Evolutionary conservation across 2,113 vertebrate genomes (phyloP), one percentile per base, ranked within the genome.

Genomic region (Mirza zaza): DNA sequence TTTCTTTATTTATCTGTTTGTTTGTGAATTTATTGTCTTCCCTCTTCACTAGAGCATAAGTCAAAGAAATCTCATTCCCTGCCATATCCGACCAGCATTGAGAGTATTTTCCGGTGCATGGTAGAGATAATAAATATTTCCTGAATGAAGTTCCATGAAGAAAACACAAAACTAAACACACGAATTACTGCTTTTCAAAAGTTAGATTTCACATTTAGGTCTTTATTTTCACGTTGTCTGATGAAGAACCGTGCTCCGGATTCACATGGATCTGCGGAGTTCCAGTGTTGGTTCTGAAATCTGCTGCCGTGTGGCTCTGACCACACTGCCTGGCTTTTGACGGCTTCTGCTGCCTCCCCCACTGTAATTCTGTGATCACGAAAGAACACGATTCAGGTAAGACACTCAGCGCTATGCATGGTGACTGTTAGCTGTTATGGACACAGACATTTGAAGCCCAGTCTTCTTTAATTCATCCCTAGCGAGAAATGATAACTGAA

Each of bases 401-500:
- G 15, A 45, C 23, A 7, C 45, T 76, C 6, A 8, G 23, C 9
- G 25, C 4, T 1, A 8, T 25, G 6, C 27, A 32, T 0, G 1
- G 6, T 32, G 21, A 39, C 34, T 20, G 5, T 50, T 50, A 14
- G 7, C 61, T 91, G 17, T 61, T 23, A 50, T 23, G 11, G 36
- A 75, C 48, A 42, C 71, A 81, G n/a, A 50, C 42, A 42, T 85
- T 75, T 50, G 73, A 65, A 59, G 21, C 23, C 39, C 50, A 12
- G 4, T 27, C 68, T 55, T 88, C 42, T 91, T 87, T 34, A n/a
- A 48, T 36, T 68, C 13, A 25, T 50, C 11, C 25, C 23, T 79
- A 80, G 70, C 12, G 84, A 82, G 9, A 89, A 85, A 77, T 65
- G 48, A 68, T 76, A 86, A 45, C 13, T 63, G 81, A 92, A 57